phyloP scores from a whole-genome alignment of 2,113 vertebrate genomes.

The Lontra canadensis region DNA sequence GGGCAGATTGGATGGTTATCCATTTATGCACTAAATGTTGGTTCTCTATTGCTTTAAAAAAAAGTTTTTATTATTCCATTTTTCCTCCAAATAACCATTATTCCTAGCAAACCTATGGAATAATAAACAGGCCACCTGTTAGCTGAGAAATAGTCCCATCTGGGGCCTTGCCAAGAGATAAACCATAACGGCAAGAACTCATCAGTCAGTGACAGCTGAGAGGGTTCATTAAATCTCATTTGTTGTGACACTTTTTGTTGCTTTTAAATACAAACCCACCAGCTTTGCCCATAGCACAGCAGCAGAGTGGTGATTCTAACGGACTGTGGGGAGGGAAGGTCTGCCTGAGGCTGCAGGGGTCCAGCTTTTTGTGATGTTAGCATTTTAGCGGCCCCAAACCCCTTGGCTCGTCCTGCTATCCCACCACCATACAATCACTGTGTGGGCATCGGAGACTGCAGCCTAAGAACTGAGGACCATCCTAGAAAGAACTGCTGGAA shows the following conservation, averaged over 20 bases:
- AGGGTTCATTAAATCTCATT: slow-evolving; percentile 50
- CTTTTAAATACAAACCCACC: slow-evolving; percentile 39
- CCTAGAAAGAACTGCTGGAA: background rate
- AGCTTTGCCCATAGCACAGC: background rate
- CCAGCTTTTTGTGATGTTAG: background rate
- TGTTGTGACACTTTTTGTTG: slow-evolving; percentile 41
- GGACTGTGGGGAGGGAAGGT: background rate
- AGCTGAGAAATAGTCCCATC: slow-evolving; percentile 55
- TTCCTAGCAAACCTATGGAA: slow-evolving; percentile 50
- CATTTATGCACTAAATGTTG: slow-evolving; percentile 23
- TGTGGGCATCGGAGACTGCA: background rate
- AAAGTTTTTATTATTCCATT: slow-evolving; percentile 54
- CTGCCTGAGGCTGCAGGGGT: background rate
- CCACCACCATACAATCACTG: accelerated
- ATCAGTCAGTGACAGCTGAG: slow-evolving; percentile 43
- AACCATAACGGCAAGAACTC: slow-evolving; percentile 20
- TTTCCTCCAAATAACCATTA: slow-evolving; percentile 32
- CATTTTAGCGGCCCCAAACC: background rate
- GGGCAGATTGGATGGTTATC: slow-evolving; percentile 12
- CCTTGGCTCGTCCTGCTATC: background rate
- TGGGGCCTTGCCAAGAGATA: slow-evolving; percentile 61
- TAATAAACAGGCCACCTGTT: slow-evolving; percentile 69
- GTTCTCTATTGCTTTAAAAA: slow-evolving; percentile 45
- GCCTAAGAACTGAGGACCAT: background rate
- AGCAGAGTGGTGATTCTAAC: background rate